These are phyloP conservation scores for Omphaloscelis lunosa DNA, from an alignment of 2,888 invertebrate genomes.

Conservation along the genomic window DNA sequence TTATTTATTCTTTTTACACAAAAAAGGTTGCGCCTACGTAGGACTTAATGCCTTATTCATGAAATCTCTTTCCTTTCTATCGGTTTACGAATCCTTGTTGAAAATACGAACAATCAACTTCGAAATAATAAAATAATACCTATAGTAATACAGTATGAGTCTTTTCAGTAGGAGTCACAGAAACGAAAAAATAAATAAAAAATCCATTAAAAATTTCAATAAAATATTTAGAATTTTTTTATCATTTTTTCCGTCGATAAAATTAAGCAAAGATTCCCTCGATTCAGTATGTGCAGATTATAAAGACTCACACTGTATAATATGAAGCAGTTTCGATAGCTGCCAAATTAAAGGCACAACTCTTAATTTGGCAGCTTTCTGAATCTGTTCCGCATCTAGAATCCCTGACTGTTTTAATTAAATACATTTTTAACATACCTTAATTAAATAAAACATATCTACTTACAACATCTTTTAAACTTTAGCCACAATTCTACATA, in stretches of 20 bases:
- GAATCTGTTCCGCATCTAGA: background rate
- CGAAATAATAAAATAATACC: background rate
- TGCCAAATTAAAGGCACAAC: too few species aligned
- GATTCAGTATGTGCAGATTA: too few species aligned
- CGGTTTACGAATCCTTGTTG: background rate
- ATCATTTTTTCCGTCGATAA: too few species aligned
- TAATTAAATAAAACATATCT: background rate
- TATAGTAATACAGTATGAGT: too few species aligned
- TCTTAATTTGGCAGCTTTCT: background rate
- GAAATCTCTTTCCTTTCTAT: slow-evolving; percentile 26
- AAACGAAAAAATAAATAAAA: too few species aligned
- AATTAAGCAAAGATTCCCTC: too few species aligned
- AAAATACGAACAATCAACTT: background rate
- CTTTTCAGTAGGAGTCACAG: too few species aligned
- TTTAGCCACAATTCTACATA: background rate
- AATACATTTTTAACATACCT: background rate
- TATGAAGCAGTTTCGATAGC: background rate
- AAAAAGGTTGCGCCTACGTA: slow-evolving; percentile 22
- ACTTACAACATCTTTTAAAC: too few species aligned
- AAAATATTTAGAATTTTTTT: too few species aligned
- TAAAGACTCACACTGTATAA: too few species aligned
- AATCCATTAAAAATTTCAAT: too few species aligned
- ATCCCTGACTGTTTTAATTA: background rate
- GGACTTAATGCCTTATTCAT: slow-evolving; percentile 51
- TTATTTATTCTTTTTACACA: slow-evolving; percentile 35